Base-by-base conservation (phyloP, 2,113 vertebrate genomes). In the Rhinichthys klamathensis region DNA sequence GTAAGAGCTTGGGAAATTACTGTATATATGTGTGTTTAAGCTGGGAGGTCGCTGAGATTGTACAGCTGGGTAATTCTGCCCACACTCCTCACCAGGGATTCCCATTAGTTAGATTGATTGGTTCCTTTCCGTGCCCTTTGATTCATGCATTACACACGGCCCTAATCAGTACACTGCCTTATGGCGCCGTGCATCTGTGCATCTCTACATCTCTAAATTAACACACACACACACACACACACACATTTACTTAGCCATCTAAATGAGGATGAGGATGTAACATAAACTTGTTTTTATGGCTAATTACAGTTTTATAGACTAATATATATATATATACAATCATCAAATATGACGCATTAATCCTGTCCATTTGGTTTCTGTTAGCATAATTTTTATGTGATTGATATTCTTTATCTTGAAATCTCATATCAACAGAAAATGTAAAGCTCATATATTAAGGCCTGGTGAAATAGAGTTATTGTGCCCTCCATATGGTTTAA, bases 71-170 rank as follows among this genome's bases (percentile, higher is more conserved):
- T 61, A 85, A 90, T 88, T 88, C 89, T 27, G 91, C 92, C 94
- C 90, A 90, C 89, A 81, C 92, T 90, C 88, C 89, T 92, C 88
- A 92, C 93, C 88, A 89, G 93, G 92, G 90, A 93, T 89, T 92
- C 91, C 93, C 92, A 90, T 93, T 92, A 87, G 87, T 88, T 91
- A 87, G 92, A 93, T 95, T 92, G 89, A 90, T 92, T 87, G 87
- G 91, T 90, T 91, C 67, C 75, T 89, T 87, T 83, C 89, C 90
- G 65, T 91, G 90, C 92, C 90, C 93, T 95, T 94, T 95, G 94
- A 95, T 95, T 95, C 94, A 95, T 94, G 94, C 92, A 92, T 94
- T 94, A 91, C 91, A 93, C 92, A 92, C 93, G 91, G 91, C 91
- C 93, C 89, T 95, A 95, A 95, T 95, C 94, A 95, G 93, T 92